Conservation (phyloP, 2,113 vertebrate genomes). For the Paracyprichromis sp. region DNA sequence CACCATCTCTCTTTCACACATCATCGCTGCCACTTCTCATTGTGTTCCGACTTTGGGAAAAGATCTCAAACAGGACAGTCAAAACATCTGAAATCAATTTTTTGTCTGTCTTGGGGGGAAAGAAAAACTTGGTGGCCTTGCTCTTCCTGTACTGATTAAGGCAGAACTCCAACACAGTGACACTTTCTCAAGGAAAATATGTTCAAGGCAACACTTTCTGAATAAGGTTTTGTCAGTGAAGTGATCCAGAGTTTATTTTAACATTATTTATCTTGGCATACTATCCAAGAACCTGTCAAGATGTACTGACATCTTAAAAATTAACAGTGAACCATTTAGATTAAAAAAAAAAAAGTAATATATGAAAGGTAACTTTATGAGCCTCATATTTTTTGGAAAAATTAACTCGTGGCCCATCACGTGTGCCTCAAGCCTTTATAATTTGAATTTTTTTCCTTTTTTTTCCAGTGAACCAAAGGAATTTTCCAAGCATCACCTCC, state of each 20-base stretch:
- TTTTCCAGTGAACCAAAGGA: fast-evolving
- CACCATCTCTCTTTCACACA: background rate
- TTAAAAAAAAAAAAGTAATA: fast-evolving
- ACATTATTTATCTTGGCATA: background rate
- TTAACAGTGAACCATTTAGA: background rate
- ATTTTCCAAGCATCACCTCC: background rate
- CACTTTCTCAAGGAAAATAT: background rate
- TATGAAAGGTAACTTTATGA: background rate
- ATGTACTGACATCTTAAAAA: background rate
- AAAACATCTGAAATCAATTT: slow-evolving; percentile 18
- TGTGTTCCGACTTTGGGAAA: background rate
- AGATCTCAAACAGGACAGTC: background rate
- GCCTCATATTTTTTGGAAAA: background rate
- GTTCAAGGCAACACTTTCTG: background rate
- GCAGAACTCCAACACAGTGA: background rate
- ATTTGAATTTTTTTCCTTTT: background rate
- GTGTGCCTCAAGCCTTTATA: background rate
- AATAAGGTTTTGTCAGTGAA: background rate
- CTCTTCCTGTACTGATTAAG: background rate
- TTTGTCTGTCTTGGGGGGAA: background rate
- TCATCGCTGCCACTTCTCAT: background rate
- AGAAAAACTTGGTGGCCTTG: background rate
- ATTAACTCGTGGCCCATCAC: background rate
- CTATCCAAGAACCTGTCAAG: background rate
- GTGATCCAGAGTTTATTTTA: background rate